These are phyloP conservation scores for Anolis apletophallus DNA, from an alignment of 2,797 vertebrate species.

Conservation along the genomic window DNA sequence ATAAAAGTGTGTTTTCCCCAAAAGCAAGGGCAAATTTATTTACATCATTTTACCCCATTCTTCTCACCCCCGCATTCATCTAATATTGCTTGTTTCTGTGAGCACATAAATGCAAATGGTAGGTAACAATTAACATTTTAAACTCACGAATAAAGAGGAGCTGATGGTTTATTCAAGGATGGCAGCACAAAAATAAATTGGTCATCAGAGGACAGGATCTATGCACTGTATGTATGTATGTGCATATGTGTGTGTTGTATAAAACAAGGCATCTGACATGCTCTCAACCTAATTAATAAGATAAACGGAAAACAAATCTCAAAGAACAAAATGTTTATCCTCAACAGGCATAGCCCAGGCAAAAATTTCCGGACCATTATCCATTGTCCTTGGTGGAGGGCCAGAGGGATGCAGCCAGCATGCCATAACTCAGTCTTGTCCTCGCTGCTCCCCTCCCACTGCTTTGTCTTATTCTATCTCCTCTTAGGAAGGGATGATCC, in stretches of 20 bases:
- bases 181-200: background rate
- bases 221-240: no score
- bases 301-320: background rate
- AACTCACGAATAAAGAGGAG: background rate
- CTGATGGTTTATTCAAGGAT: background rate
- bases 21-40: background rate
- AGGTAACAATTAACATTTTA: background rate
- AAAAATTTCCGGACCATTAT: background rate
- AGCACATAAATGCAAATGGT: constrained; percentile 2
- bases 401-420: background rate
- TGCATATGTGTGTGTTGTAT: background rate
- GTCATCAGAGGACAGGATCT: background rate
- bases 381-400: constrained; percentile 22
- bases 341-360: background rate
- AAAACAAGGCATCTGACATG: background rate
- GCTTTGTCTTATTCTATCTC: constrained; percentile 37
- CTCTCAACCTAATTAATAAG: constrained; percentile 18
- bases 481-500: constrained; percentile 27
- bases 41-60: no score
- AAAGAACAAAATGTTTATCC: background rate
- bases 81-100: background rate
- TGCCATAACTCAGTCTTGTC: constrained; percentile 13
- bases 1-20: background rate
- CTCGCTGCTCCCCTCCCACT: background rate
- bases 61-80: background rate